Base-by-base conservation (phyloP, 2,113 vertebrate species). In the Solea solea region DNA sequence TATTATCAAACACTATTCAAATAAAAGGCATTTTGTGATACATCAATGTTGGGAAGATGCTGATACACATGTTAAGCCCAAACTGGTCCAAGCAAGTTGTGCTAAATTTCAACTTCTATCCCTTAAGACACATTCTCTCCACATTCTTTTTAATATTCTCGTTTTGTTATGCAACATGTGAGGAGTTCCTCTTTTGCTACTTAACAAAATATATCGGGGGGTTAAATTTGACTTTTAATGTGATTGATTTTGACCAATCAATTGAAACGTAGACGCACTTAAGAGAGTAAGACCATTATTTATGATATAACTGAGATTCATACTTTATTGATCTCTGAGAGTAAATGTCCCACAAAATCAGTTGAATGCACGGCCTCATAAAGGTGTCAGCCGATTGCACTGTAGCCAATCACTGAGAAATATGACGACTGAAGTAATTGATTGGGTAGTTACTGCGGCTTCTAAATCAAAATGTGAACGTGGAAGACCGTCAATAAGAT, bases 291-390 rank as follows among this genome's bases (percentile, higher is more conserved):
- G 34, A 34, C 34, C 3, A 6, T 34, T 34, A 34, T 34, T 34
- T 9, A 53, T 4, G 4, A 53, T 48, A 15, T 3, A 25, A 27
- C 16, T 12, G 9, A 57, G 49, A 59, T 50, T 16, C 21, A 73
- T 75, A 67, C 14, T 48, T 67, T 44, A 70, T 73, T 44, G 68
- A 71, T 64, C 54, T 25, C 58, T 39, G 46, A 66, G 40, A 40
- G 14, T 61, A 69, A 70, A 67, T 69, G 28, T 15, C 71, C 64
- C 62, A 44, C 44, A 63, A 40, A 56, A 27, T 61, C 48, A 58
- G 27, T 52, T 48, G 49, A 40, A 25, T 49, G 48, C 45, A 60
- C 63, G 46, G 9, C 12, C 40, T 3, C 40, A 2, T 42, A 9
- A 39, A 27, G 21, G n/a, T 62, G 62, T 62, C 65, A 59, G 60